These are phyloP conservation scores for Dicycla oo DNA, from an alignment of 2,888 invertebrate species.

Conservation along the genomic window DNA sequence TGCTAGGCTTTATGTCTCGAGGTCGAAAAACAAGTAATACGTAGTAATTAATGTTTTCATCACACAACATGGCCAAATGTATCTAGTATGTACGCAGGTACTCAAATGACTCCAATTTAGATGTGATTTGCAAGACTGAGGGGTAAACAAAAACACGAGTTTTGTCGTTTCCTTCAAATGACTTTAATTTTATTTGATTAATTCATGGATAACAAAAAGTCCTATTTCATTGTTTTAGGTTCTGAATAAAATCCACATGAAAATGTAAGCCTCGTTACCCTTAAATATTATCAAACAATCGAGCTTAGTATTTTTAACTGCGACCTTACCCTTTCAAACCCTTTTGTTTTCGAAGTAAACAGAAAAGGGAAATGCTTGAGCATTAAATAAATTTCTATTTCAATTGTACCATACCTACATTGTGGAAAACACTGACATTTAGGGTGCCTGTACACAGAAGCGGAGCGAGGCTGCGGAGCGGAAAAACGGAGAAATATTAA, in stretches of 20 bases:
- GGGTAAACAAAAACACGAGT: conserved; percentile 15
- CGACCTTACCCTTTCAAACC: conserved; percentile 37
- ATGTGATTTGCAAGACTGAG: conserved; percentile 11
- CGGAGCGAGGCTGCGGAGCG: too few relatives aligned
- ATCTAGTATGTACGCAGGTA: conserved; percentile 47
- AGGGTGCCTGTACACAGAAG: too few relatives aligned
- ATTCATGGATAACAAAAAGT: conserved; percentile 20
- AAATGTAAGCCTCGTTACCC: conserved; percentile 21
- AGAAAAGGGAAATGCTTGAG: conserved; percentile 29
- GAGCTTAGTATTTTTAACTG: conserved; percentile 47
- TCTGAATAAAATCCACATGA: conserved; percentile 19
- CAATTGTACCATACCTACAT: conserved; percentile 15
- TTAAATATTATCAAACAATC: conserved; percentile 38
- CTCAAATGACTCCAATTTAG: conserved; percentile 31
- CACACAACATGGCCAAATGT: conserved; percentile 44
- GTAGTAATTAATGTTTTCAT: conserved; percentile 58
- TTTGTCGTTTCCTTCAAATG: conserved; percentile 2
- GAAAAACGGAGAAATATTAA: too few relatives aligned
- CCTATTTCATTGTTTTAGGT: conserved; percentile 19
- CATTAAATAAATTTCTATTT: conserved; percentile 42
- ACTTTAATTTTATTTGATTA: conserved; percentile 5
- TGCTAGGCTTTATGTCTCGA: conserved; percentile 60
- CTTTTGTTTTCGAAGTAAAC: conserved; percentile 40
- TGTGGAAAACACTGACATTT: conserved; percentile 27
- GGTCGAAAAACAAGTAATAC: conserved; percentile 56